Base-by-base conservation (phyloP, 2,113 vertebrate genomes). In the Indicator maculatus region DNA sequence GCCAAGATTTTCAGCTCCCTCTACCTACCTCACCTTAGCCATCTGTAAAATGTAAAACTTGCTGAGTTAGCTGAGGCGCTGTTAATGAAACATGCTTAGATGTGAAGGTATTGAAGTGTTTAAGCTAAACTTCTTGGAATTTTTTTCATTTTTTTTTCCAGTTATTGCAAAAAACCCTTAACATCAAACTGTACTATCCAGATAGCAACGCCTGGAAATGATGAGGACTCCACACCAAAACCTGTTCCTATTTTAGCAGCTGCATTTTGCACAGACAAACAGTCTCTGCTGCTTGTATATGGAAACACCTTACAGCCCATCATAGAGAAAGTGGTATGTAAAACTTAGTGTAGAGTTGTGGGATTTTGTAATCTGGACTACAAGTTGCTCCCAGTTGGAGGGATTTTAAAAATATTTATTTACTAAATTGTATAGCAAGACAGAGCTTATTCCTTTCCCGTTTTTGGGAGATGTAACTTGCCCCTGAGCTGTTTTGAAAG, bases 151-250 rank as follows among this genome's bases (percentile, higher is more conserved):
- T 56, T 39, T 38, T 16, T 38, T 52, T 33, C 8, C 94, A 99
- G 99, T 79, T 98, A 98, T 38, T 99, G 99, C 96, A 99, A 99
- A 98, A 99, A 99, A 88, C 99, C 99, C 21, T 92, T 99, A 95
- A 98, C 98, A 45, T 98, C 99, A 47, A 98, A 97, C 60, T 99
- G 98, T 96, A 98, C 98, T 56, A 96, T 99, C 95, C 99, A 99
- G 97, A 98, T 99, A 97, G 98, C 98, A 11, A 98, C 98, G 31
- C 98, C 98, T 75, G 98, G 98, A 91, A 95, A 96, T 76, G 74
- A 96, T 58, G 98, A 94, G 36, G 98, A 98, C 81, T 97, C 98
- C 36, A 98, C 98, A 9, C 97, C 98, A 20, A 98, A 96, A 71
- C 99, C 98, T 2, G 97, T 99, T 64, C 98, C 99, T 65, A 96